These are phyloP conservation scores for Phrynosoma platyrhinos DNA, from an alignment of 2,113 vertebrate species.

Conservation along the genomic window DNA sequence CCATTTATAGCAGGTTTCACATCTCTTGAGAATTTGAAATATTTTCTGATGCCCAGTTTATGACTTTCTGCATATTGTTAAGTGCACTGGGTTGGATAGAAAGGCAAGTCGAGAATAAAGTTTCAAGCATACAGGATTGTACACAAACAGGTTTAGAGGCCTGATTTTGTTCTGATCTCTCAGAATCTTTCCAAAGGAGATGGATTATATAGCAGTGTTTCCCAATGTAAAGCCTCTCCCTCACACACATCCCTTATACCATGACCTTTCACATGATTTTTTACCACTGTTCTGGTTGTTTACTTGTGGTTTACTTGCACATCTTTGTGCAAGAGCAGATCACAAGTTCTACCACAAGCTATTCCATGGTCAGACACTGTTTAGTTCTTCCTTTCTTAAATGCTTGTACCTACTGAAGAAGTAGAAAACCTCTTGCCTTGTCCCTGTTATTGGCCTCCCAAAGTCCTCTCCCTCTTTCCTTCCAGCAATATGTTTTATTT, in stretches of 20 bases:
- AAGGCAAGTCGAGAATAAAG: not conserved
- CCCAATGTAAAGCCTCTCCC: no score
- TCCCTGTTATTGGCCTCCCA: no score
- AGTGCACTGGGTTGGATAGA: not conserved
- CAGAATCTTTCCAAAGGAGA: not conserved
- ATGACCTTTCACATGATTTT: no score
- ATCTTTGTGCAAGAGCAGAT: not conserved
- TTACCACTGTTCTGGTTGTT: not conserved
- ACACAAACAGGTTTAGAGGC: slow-evolving; percentile 1
- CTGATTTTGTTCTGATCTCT: not conserved
- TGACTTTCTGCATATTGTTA: no score
- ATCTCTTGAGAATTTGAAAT: not conserved
- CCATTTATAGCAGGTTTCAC: no score
- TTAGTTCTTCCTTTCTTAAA: not conserved
- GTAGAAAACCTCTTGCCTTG: no score
- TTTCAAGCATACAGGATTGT: no score
- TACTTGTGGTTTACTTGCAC: not conserved
- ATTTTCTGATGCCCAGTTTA: not conserved
- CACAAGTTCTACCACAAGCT: not conserved
- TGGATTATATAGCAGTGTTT: not conserved
- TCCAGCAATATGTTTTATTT: no score
- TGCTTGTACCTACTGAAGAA: no score
- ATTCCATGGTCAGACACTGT: not conserved
- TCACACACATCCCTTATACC: not conserved
- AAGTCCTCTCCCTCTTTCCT: no score